These are phyloP conservation scores for Arnoldichthys spilopterus DNA, from an alignment of 2,797 vertebrate genomes.

Conservation along the genomic window DNA sequence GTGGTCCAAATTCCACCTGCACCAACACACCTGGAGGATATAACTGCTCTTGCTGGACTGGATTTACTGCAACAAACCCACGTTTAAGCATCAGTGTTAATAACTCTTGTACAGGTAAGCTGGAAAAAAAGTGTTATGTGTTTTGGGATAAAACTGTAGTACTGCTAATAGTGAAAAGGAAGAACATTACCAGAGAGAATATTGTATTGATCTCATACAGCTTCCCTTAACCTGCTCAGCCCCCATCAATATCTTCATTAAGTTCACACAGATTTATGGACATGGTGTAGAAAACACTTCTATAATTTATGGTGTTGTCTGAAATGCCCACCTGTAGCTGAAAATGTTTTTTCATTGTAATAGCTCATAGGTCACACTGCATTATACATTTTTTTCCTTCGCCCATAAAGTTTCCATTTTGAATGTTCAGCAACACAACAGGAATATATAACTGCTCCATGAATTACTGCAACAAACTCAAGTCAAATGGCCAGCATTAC, in stretches of 20 bases:
- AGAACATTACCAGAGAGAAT: not conserved
- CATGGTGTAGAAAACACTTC: too few species aligned
- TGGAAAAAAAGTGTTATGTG: too few species aligned
- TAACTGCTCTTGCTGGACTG: conserved; percentile 38
- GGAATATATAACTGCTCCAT: conserved; percentile 27
- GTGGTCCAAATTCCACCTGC: conserved; percentile 37
- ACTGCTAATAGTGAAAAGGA: too few species aligned
- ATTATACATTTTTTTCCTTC: not conserved
- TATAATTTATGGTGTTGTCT: too few species aligned
- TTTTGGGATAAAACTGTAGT: too few species aligned
- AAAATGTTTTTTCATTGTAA: too few species aligned
- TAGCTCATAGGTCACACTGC: not conserved
- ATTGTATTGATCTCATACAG: too few species aligned
- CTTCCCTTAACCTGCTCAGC: too few species aligned
- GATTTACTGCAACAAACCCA: conserved; percentile 15
- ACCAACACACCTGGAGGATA: conserved; percentile 36
- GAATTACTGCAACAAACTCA: not conserved
- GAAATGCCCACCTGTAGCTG: too few species aligned
- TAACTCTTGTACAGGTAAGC: conserved; percentile 44
- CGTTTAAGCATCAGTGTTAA: not conserved
- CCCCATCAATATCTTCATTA: too few species aligned
- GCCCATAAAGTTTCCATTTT: not conserved
- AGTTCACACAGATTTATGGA: too few species aligned
- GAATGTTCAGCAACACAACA: conserved; percentile 26
- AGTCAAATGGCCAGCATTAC: not conserved